These are phyloP conservation scores for Hippasteria phrygiana DNA, from an alignment of 53 echinoderm and acorn worm species.

Conservation along the genomic window DNA sequence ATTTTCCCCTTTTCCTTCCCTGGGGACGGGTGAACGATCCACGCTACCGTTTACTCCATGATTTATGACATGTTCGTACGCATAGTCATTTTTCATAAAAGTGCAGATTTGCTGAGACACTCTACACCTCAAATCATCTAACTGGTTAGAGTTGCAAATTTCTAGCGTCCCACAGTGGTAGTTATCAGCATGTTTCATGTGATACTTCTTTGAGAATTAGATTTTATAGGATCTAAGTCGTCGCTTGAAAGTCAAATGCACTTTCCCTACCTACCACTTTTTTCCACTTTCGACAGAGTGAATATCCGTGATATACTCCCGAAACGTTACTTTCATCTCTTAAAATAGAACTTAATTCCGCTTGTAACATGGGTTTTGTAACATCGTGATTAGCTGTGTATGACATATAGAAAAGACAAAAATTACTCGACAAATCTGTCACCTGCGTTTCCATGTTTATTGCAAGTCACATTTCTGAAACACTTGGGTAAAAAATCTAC, in stretches of 20 bases:
- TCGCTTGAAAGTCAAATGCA: neutral
- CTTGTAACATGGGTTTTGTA: no score
- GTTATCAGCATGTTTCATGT: slow-evolving; percentile 5
- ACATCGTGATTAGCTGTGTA: no score
- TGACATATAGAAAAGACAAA: no score
- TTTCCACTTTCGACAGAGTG: no score
- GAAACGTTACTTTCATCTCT: no score
- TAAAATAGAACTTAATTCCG: no score
- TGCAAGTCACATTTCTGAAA: no score
- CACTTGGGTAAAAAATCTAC: no score
- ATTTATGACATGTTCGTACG: slow-evolving; percentile 29
- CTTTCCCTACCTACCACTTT: no score
- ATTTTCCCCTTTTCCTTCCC: slow-evolving; percentile 31
- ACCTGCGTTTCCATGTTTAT: no score
- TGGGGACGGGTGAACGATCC: slow-evolving; percentile 46
- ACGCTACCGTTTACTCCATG: neutral
- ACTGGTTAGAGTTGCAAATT: slow-evolving; percentile 5
- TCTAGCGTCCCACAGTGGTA: neutral
- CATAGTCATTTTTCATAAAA: neutral
- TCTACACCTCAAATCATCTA: neutral
- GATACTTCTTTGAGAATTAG: neutral
- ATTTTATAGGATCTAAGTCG: slow-evolving; percentile 7
- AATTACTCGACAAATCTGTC: no score
- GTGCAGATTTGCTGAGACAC: slow-evolving; percentile 20
- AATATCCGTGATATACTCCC: no score